A percentile compares a stretch with the other conserved stretches of the same genome.
Conservation (phyloP, 2,797 vertebrate genomes). For the Anguilla obscura region DNA sequence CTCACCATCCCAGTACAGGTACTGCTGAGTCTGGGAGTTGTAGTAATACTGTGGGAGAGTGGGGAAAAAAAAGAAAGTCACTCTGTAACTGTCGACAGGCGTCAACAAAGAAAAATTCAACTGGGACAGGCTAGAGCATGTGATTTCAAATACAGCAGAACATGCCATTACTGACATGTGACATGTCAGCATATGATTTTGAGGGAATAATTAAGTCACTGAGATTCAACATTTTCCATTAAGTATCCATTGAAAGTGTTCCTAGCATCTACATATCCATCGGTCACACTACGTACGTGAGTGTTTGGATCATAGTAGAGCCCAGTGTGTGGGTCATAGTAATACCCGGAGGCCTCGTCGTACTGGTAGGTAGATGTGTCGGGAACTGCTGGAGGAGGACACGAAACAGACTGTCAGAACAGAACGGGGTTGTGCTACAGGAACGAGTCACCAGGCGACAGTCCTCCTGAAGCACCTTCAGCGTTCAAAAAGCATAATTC, state of each 20-base stretch:
- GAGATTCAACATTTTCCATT: background rate
- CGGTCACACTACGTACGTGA: conserved; percentile 75
- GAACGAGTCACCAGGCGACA: background rate
- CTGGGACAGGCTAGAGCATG: background rate
- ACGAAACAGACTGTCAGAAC: background rate
- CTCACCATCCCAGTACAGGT: conserved; percentile 96
- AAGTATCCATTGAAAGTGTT: background rate
- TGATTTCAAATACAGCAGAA: background rate
- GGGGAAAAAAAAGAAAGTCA: background rate
- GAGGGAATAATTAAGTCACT: background rate
- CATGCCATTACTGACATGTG: background rate
- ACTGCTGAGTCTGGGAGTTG: conserved; percentile 96
- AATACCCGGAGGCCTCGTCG: conserved; percentile 96
- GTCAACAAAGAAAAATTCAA: background rate
- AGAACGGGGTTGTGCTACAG: background rate
- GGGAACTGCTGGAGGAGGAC: conserved; percentile 72
- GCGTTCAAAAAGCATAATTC: background rate
- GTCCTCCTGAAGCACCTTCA: background rate
- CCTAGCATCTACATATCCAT: background rate
- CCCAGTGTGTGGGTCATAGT: conserved; percentile 91
- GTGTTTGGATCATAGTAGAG: conserved; percentile 96
- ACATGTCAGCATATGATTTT: background rate
- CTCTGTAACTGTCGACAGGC: background rate
- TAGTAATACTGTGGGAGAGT: conserved; percentile 87
- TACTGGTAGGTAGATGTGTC: conserved; percentile 96